phyloP scores from a whole-genome alignment of 2,888 invertebrate genomes.

The Temnothorax rugatulus region DNA sequence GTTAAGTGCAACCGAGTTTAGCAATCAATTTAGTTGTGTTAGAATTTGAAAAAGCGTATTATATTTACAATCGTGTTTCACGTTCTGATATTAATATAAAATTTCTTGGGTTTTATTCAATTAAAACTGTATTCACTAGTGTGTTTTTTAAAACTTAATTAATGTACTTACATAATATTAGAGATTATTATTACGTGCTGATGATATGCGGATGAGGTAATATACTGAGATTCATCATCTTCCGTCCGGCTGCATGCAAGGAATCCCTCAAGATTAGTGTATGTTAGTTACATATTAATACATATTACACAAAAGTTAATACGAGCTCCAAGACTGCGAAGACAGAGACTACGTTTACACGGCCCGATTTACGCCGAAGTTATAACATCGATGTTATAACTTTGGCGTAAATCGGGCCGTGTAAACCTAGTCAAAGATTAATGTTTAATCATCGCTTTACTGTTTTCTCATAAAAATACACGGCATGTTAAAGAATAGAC shows the following conservation, averaged over 20 bases:
- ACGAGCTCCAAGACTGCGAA: slow-evolving; percentile 28
- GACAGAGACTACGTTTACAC: not conserved
- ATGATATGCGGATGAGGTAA: slow-evolving; percentile 79
- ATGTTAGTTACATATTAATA: slow-evolving; percentile 69
- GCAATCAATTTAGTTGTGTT: not conserved
- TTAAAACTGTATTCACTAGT: not conserved
- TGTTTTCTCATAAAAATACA: slow-evolving; percentile 51
- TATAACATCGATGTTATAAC: too few relatives aligned
- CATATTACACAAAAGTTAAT: slow-evolving; percentile 55
- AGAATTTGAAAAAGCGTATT: not conserved
- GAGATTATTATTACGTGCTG: slow-evolving; percentile 75
- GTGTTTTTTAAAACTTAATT: not conserved
- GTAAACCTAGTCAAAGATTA: not conserved
- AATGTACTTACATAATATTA: slow-evolving; percentile 66
- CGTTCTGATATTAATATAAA: not conserved
- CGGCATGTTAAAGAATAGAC: slow-evolving; percentile 60
- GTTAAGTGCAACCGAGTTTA: not conserved
- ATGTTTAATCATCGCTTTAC: slow-evolving; percentile 13
- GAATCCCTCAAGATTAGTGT: slow-evolving; percentile 77
- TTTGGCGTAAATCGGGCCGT: too few relatives aligned
- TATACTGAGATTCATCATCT: slow-evolving; percentile 80
- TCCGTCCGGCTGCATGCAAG: slow-evolving; percentile 85
- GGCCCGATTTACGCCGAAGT: too few relatives aligned
- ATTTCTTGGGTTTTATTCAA: not conserved
- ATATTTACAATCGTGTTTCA: not conserved